A percentile compares a stretch with the other conserved stretches of the same genome.
phyloP scores from a whole-genome alignment of 1,140 invertebrate species.

The Mesaphorura yosii region DNA sequence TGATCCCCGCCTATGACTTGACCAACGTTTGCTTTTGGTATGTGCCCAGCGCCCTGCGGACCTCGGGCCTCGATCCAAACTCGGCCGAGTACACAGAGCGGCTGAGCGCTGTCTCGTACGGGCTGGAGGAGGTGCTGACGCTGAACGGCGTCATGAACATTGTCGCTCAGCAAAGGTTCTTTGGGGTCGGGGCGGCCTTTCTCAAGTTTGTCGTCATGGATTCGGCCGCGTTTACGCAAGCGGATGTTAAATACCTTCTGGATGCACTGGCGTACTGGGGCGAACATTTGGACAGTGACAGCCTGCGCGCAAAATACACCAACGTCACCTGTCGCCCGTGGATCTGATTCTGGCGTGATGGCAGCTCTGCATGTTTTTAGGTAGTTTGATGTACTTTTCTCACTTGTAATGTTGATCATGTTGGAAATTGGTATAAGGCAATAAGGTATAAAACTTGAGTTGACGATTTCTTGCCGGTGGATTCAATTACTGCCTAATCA shows the following conservation, averaged over 20 bases:
- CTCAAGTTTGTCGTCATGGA: not conserved
- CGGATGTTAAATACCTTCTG: not conserved
- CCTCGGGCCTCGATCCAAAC: not conserved
- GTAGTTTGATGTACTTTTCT: too few relatives aligned
- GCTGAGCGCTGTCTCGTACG: not conserved
- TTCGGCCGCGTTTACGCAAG: not conserved
- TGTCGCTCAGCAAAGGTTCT: not conserved
- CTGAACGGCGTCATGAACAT: not conserved
- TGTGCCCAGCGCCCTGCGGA: not conserved
- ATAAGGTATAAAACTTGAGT: too few relatives aligned
- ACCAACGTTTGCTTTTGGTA: not conserved
- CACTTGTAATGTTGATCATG: too few relatives aligned
- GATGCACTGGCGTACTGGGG: not conserved
- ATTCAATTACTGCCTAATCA: too few relatives aligned
- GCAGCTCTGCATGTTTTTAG: too few relatives aligned
- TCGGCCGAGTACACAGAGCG: not conserved
- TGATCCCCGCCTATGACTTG: not conserved
- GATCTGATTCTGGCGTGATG: too few relatives aligned
- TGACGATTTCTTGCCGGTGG: too few relatives aligned
- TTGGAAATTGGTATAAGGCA: too few relatives aligned
- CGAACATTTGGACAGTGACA: not conserved
- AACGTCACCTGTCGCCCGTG: too few relatives aligned
- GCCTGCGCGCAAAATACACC: not conserved
- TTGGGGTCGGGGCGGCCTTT: not conserved
- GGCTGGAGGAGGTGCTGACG: not conserved